A percentile compares a stretch with the other conserved stretches of the same genome.
Evolutionary conservation across 2,797 vertebrate species (phyloP).

Genomic region (Cuculus canorus): DNA sequence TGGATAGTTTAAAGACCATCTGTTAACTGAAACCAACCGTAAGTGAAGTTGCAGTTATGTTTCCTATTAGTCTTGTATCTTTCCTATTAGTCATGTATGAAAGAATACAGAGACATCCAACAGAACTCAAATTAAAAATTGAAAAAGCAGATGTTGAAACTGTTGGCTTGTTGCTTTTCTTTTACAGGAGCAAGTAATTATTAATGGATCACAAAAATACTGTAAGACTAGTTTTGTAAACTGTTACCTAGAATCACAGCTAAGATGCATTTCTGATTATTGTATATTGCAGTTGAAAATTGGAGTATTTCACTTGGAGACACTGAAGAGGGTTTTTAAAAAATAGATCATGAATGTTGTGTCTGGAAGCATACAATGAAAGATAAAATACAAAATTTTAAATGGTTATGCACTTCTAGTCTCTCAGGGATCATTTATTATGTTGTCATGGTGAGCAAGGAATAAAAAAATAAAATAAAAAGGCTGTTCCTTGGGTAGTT

Average conservation of each 20-base stretch:
- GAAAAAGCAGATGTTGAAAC: constrained; percentile 89
- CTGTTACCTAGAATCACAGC: background rate
- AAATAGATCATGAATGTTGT: constrained; percentile 57
- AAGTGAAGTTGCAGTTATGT: constrained; percentile 76
- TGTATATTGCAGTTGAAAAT: constrained; percentile 49
- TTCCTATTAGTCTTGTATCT: constrained; percentile 84
- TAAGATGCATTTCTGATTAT: constrained; percentile 48
- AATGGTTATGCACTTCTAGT: constrained; percentile 54
- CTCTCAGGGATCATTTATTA: constrained; percentile 75
- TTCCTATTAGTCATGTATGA: constrained; percentile 94
- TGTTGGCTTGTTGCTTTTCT: constrained; percentile 74
- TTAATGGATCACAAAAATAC: constrained; percentile 64
- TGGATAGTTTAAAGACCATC: constrained; percentile 80
- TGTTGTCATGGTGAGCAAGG: constrained; percentile 73
- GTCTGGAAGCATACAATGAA: constrained; percentile 60
- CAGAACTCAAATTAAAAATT: constrained; percentile 86
- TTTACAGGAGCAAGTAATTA: constrained; percentile 67
- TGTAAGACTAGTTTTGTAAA: constrained; percentile 6
- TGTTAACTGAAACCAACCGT: constrained; percentile 80
- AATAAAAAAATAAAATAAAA: constrained; percentile 74
- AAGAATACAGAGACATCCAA: constrained; percentile 88
- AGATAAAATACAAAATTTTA: constrained; percentile 69
- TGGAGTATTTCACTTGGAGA: constrained; percentile 55
- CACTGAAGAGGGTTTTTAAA: constrained; percentile 49
- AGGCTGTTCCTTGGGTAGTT: constrained; percentile 69